Conservation (phyloP, 2,113 vertebrate genomes). For the Dromiciops gliroides region DNA sequence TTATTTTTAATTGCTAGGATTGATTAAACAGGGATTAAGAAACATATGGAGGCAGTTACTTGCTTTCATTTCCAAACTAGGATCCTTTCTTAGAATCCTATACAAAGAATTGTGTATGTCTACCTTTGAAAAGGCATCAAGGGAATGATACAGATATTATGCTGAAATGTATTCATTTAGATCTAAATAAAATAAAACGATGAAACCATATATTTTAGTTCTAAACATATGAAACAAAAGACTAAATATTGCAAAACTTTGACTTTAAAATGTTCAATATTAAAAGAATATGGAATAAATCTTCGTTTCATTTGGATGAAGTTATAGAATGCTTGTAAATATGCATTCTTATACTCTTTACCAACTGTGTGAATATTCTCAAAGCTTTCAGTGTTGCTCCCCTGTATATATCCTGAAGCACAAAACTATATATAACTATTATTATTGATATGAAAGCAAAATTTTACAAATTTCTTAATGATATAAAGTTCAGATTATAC, state of each 20-base stretch:
- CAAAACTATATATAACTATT: background rate
- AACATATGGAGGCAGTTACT: conserved; percentile 57
- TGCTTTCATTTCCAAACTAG: conserved; percentile 67
- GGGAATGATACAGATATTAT: background rate
- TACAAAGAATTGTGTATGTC: conserved; percentile 46
- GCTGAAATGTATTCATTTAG: conserved; percentile 40
- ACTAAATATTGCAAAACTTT: conserved; percentile 36
- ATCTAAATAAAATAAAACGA: conserved; percentile 52
- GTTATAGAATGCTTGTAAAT: background rate
- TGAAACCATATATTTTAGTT: background rate
- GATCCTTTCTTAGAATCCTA: conserved; percentile 49
- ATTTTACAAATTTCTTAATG: conserved; percentile 37
- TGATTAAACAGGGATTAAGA: conserved; percentile 76
- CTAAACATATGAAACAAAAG: conserved; percentile 30
- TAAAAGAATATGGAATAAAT: conserved; percentile 9
- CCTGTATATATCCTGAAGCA: background rate
- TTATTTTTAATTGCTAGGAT: conserved; percentile 76
- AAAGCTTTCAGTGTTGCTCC: background rate
- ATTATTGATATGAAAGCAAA: background rate
- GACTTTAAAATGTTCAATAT: background rate
- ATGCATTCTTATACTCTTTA: background rate
- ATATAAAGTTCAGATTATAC: conserved; percentile 23
- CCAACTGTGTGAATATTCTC: background rate
- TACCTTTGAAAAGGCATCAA: conserved; percentile 59
- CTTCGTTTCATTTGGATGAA: background rate